A percentile compares a stretch with the other conserved stretches of the same genome.
Evolutionary conservation across 1,140 invertebrate genomes (phyloP).

Genomic region (Sogatella furcifera): DNA sequence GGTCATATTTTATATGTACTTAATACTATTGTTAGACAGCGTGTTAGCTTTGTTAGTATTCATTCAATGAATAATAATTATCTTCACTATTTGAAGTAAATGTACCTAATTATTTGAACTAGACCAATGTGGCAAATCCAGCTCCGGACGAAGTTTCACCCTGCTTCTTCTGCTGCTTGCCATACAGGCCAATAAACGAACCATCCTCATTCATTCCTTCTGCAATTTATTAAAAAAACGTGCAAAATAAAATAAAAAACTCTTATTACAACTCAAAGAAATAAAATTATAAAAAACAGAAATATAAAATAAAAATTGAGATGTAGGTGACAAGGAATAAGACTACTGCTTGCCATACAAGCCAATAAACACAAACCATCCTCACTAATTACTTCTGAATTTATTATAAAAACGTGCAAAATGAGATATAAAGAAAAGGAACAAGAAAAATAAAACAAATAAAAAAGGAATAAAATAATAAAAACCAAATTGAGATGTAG

Average conservation of each 20-base stretch:
- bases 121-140: constrained; percentile 67
- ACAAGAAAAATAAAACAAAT: constrained; percentile 20
- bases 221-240: constrained; percentile 13
- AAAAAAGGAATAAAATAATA: constrained; percentile 21
- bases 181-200: constrained; percentile 95
- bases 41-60: too few species aligned
- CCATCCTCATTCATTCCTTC: constrained; percentile 96
- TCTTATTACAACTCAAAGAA: too few species aligned
- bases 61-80: too few species aligned
- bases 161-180: constrained; percentile 56
- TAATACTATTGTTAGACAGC: neutral
- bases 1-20: too few species aligned
- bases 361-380: constrained; percentile 97
- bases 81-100: too few species aligned
- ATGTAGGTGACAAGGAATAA: too few species aligned
- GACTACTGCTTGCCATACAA: constrained; percentile 83
- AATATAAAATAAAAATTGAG: too few species aligned
- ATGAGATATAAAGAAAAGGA: too few species aligned
- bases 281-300: too few species aligned
- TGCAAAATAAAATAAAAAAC: too few species aligned
- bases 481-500: too few species aligned
- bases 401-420: constrained; percentile 19
- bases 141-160: constrained; percentile 64
- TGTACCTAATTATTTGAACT: constrained; percentile 25
- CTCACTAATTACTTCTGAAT: constrained; percentile 82